A percentile compares a stretch with the other conserved stretches of the same genome.
These are phyloP conservation scores for Pogonophryne albipinna DNA, from an alignment of 2,797 vertebrate species.

Conservation along the genomic window DNA sequence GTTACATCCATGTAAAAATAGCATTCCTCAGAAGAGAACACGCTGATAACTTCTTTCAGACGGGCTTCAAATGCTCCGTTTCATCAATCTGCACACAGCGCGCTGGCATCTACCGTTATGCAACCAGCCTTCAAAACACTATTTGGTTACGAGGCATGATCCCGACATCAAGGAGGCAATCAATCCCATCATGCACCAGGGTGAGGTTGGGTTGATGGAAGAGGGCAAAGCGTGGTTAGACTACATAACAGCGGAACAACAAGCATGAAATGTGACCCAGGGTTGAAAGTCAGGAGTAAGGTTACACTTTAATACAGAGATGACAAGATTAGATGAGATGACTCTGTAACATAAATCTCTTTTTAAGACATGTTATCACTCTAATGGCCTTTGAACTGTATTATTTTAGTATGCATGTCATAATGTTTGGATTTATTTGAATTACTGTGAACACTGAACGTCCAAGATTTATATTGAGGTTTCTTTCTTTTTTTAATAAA, in stretches of 20 bases:
- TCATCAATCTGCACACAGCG: constrained; percentile 45
- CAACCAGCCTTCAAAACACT: constrained; percentile 57
- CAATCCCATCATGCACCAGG: constrained; percentile 65
- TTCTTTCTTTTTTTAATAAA: too few species aligned
- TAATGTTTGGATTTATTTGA: not conserved
- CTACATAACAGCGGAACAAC: constrained; percentile 41
- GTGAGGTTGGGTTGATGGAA: constrained; percentile 15
- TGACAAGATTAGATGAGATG: not conserved
- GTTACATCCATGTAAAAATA: constrained; percentile 55
- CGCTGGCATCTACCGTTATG: constrained; percentile 41
- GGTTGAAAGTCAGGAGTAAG: constrained; percentile 23
- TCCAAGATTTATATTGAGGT: not conserved
- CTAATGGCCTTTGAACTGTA: not conserved
- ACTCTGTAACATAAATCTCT: constrained; percentile 12
- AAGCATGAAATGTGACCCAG: constrained; percentile 38
- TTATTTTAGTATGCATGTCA: not conserved
- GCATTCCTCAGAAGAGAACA: constrained; percentile 47
- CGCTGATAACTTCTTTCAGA: constrained; percentile 37
- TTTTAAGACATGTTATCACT: not conserved
- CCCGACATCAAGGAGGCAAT: constrained; percentile 59
- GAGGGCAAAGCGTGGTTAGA: constrained; percentile 41
- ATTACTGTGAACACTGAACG: not conserved
- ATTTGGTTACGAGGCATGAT: constrained; percentile 57
- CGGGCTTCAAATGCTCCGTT: constrained; percentile 53
- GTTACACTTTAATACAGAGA: constrained; percentile 14